Evolutionary conservation across 2,113 vertebrate genomes (phyloP).

Genomic region (Pavo muticus): DNA sequence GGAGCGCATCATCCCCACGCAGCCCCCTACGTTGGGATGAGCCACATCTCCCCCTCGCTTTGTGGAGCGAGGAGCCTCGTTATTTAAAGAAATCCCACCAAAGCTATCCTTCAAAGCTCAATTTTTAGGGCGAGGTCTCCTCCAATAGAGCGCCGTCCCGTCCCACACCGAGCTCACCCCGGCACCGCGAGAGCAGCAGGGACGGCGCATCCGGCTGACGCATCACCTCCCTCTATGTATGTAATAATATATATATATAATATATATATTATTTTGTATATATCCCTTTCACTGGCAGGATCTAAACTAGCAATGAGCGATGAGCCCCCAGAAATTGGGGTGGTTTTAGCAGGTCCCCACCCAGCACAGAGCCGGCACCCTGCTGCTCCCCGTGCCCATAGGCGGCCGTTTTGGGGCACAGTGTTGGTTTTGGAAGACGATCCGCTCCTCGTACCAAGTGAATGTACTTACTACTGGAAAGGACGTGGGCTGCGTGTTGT

Average conservation of each 20-base stretch:
- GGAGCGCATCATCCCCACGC: neutral
- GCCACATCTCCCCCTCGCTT: neutral
- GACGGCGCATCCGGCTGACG: rapidly evolving
- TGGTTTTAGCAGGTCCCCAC: neutral
- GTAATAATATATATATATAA: neutral
- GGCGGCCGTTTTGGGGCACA: neutral
- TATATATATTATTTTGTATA: neutral
- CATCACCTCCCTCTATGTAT: neutral
- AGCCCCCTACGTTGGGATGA: neutral
- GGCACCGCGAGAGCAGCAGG: neutral
- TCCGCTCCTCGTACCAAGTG: constrained; percentile 70
- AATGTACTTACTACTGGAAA: constrained; percentile 86
- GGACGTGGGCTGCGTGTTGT: constrained; percentile 59
- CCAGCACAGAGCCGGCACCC: neutral
- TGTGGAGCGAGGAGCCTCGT: neutral
- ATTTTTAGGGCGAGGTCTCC: neutral
- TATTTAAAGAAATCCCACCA: neutral
- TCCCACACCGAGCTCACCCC: neutral
- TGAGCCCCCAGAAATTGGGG: neutral
- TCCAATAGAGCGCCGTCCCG: neutral
- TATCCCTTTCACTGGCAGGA: neutral
- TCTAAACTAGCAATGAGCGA: neutral
- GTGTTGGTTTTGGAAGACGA: neutral
- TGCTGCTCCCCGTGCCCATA: neutral
- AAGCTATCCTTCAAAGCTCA: neutral